Conservation (phyloP, 2,888 invertebrate genomes). For the Dryadula phaetusa region DNA sequence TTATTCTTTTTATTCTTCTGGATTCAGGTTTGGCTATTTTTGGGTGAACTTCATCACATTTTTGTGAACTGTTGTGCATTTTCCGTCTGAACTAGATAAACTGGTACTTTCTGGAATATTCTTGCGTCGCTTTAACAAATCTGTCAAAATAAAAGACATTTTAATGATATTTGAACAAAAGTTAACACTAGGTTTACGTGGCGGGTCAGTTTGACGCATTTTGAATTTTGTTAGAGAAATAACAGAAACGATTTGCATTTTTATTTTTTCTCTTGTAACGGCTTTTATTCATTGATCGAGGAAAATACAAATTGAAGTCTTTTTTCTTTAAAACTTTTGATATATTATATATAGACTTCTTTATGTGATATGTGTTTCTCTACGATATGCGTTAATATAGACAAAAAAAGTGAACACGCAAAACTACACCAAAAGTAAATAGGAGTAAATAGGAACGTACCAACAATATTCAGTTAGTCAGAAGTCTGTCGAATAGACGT, state of each 20-base stretch:
- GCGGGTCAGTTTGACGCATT: slow-evolving; percentile 13
- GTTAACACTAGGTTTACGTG: slow-evolving; percentile 18
- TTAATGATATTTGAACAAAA: too few species aligned
- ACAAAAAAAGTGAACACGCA: slow-evolving; percentile 13
- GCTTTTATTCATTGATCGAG: slow-evolving; percentile 24
- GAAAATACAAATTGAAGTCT: slow-evolving; percentile 18
- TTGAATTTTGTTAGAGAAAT: slow-evolving; percentile 9
- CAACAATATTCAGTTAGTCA: slow-evolving; percentile 26
- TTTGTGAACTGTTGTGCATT: too few species aligned
- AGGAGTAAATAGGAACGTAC: slow-evolving; percentile 21
- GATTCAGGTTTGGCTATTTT: too few species aligned
- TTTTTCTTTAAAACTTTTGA: too few species aligned
- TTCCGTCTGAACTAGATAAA: too few species aligned
- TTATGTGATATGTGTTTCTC: slow-evolving; percentile 11
- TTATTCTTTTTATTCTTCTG: too few species aligned
- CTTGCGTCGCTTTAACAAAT: too few species aligned
- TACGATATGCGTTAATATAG: slow-evolving; percentile 11
- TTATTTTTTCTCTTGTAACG: slow-evolving; percentile 27
- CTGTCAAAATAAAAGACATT: too few species aligned
- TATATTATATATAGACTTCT: too few species aligned
- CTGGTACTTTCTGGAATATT: too few species aligned
- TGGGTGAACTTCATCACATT: too few species aligned
- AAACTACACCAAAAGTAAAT: background rate
- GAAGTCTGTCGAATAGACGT: too few species aligned
- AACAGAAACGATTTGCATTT: slow-evolving; percentile 11